Evolutionary conservation across 1,140 invertebrate genomes (phyloP).

Genomic region (Leptestheria dahalacensis): DNA sequence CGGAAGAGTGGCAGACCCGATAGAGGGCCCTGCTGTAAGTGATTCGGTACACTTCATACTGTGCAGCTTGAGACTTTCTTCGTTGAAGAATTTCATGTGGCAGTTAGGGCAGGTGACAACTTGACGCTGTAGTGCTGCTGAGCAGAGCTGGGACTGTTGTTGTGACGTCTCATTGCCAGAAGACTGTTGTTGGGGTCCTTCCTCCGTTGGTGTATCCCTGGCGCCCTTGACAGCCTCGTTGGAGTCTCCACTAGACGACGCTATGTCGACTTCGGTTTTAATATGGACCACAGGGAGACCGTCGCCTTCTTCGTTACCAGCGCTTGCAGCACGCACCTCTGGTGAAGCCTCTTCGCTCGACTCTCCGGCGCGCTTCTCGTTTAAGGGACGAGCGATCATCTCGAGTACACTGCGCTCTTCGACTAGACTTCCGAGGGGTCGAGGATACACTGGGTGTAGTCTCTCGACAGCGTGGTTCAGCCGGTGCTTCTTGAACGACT

Average conservation of each 20-base stretch:
- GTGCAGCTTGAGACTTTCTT: constrained; percentile 13
- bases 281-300: neutral
- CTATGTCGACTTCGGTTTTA: neutral
- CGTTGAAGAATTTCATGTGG: constrained; percentile 11
- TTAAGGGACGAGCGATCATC: constrained; percentile 9
- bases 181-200: neutral
- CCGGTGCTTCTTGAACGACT: constrained; percentile 76
- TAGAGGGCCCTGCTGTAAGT: neutral
- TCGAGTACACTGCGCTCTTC: constrained; percentile 15
- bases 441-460: constrained; percentile 33
- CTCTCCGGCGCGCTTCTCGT: neutral
- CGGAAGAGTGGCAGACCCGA: neutral
- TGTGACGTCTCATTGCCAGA: neutral
- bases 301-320: neutral
- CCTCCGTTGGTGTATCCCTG: neutral
- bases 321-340: neutral
- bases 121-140: constrained; percentile 3
- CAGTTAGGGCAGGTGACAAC: constrained; percentile 10
- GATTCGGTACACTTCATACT: constrained; percentile 7
- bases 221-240: neutral
- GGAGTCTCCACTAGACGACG: neutral
- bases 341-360: neutral
- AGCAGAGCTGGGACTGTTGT: neutral
- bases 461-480: constrained; percentile 69
- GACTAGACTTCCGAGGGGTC: constrained; percentile 2